These are phyloP conservation scores for Acronicta psi DNA, from an alignment of 2,888 invertebrate genomes.

Conservation along the genomic window DNA sequence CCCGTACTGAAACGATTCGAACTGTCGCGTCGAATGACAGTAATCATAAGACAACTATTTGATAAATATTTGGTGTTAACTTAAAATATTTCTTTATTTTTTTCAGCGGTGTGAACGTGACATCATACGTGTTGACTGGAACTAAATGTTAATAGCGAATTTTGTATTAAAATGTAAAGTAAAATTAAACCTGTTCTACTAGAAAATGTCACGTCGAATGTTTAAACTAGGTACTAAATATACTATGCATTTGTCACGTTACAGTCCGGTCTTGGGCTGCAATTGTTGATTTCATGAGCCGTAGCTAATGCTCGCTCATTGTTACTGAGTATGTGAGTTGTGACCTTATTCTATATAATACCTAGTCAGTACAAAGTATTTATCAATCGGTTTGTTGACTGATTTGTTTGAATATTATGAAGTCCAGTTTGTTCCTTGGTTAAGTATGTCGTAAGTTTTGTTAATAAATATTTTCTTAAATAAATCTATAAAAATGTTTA, in stretches of 20 bases:
- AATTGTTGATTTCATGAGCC: constrained; percentile 22
- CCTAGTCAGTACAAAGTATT: constrained; percentile 47
- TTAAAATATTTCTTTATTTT: background rate
- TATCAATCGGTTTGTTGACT: constrained; percentile 17
- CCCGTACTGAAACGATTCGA: too few relatives aligned
- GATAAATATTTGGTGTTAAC: background rate
- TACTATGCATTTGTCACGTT: constrained; percentile 12
- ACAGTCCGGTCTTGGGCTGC: constrained; percentile 5
- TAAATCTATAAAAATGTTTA: constrained; percentile 1
- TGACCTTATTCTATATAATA: constrained; percentile 16
- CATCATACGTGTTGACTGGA: constrained; percentile 24
- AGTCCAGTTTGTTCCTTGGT: constrained; percentile 41
- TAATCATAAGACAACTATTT: background rate
- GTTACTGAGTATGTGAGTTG: constrained; percentile 5
- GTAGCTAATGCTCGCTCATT: constrained; percentile 11
- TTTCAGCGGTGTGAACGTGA: constrained; percentile 32
- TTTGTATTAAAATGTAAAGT: constrained; percentile 16
- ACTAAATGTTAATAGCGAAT: constrained; percentile 18
- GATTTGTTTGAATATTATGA: constrained; percentile 18
- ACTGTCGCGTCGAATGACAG: too few relatives aligned
- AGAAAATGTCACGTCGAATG: constrained; percentile 11
- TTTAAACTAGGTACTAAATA: constrained; percentile 3
- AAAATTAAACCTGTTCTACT: constrained; percentile 22
- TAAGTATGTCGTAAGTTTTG: constrained; percentile 30
- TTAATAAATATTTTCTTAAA: constrained; percentile 34